phyloP scores from a whole-genome alignment of 2,888 invertebrate genomes.

The Sclerodermus sp. region DNA sequence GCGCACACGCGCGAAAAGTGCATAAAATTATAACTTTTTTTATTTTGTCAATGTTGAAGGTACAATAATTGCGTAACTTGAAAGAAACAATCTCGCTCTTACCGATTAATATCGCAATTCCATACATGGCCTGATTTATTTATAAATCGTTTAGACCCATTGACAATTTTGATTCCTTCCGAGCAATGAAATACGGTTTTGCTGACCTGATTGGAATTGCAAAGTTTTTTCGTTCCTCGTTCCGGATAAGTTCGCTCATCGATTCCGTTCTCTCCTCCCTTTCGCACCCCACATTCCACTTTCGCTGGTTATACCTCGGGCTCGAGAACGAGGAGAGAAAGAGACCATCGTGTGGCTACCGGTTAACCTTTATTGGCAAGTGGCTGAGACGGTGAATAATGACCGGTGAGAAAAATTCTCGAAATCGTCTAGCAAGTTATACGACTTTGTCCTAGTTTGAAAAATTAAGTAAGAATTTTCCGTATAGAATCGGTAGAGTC shows the following conservation, averaged over 20 bases:
- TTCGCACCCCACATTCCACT: constrained; percentile 9
- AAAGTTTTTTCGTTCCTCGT: constrained; percentile 30
- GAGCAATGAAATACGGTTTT: too few species aligned
- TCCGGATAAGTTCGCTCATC: constrained; percentile 24
- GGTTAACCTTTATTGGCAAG: constrained; percentile 12
- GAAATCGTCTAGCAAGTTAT: constrained; percentile 4
- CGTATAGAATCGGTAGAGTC: too few species aligned
- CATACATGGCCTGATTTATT: too few species aligned
- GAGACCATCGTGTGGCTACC: neutral
- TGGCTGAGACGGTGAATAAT: constrained; percentile 9
- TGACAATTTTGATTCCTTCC: too few species aligned
- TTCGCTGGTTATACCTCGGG: neutral
- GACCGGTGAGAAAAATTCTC: constrained; percentile 6
- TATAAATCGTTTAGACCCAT: too few species aligned
- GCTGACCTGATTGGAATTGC: constrained; percentile 1
- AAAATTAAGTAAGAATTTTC: too few species aligned
- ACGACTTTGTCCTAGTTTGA: constrained; percentile 1
- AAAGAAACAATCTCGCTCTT: too few species aligned
- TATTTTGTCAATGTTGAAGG: too few species aligned
- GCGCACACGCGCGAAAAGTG: neutral
- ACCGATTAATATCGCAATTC: too few species aligned
- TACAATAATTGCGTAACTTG: too few species aligned
- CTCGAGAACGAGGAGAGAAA: neutral
- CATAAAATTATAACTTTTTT: constrained; percentile 17
- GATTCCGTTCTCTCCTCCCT: constrained; percentile 8